These are phyloP conservation scores for Lithophane socia DNA, from an alignment of 2,888 invertebrate species.

Conservation along the genomic window DNA sequence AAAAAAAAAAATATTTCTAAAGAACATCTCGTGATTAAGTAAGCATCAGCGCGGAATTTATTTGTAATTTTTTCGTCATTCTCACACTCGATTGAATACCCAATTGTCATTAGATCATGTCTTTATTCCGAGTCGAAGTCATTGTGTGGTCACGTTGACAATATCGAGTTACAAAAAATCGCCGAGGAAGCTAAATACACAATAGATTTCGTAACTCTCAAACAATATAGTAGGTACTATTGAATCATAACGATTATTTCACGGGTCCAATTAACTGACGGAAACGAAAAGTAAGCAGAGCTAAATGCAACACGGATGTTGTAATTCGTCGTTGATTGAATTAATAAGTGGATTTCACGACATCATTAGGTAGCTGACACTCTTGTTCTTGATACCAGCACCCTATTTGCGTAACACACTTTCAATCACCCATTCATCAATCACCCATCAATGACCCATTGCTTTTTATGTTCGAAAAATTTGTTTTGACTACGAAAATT, in stretches of 20 bases:
- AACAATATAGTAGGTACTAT: constrained; percentile 15
- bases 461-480: too few species aligned
- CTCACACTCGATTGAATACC: not conserved
- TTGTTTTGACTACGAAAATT: too few species aligned
- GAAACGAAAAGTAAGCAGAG: constrained; percentile 22
- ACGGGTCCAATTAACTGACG: constrained; percentile 5
- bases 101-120: not conserved
- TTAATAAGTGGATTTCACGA: not conserved
- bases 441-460: too few species aligned
- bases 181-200: constrained; percentile 20
- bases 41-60: too few species aligned
- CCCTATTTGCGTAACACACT: too few species aligned
- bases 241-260: constrained; percentile 22
- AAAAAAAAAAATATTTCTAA: too few species aligned
- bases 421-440: too few species aligned
- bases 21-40: too few species aligned
- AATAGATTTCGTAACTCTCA: constrained; percentile 31
- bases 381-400: not conserved
- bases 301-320: constrained; percentile 28
- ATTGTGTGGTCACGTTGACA: constrained; percentile 31
- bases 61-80: not conserved
- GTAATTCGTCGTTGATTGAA: not conserved
- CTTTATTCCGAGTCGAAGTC: not conserved
- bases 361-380: constrained; percentile 1
- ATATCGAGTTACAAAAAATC: constrained; percentile 25